phyloP scores from a whole-genome alignment of 1,140 invertebrate genomes.

The Drosophila nigrodunni region DNA sequence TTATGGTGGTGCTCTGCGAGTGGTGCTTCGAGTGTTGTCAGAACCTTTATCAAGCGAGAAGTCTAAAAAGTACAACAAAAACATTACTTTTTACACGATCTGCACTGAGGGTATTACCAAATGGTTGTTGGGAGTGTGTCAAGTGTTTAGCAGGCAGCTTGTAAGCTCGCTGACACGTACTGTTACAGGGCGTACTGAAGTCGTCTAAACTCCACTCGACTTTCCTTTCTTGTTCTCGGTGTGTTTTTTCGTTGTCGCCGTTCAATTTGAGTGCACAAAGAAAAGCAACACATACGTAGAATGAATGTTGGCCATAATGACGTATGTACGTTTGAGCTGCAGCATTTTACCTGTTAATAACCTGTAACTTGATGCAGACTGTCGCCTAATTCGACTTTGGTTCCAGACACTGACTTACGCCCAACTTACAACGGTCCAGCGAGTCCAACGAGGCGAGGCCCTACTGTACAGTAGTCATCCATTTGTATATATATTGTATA shows the following conservation, averaged over 20 bases:
- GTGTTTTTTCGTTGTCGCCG: conserved; percentile 57
- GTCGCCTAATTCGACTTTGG: conserved; percentile 43
- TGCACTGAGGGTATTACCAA: no score
- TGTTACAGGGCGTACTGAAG: no score
- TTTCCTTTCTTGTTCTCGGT: conserved; percentile 10
- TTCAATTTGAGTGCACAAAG: conserved; percentile 76
- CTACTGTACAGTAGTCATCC: background rate
- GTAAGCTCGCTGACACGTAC: no score
- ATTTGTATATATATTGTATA: conserved; percentile 16
- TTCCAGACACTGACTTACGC: conserved; percentile 49
- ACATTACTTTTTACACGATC: conserved; percentile 35
- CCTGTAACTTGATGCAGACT: conserved; percentile 48
- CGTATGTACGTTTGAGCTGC: conserved; percentile 23
- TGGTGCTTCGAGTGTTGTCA: conserved; percentile 44
- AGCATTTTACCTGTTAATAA: conserved; percentile 52
- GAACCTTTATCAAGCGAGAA: conserved; percentile 52
- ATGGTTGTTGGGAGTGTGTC: no score
- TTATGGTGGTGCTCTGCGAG: conserved; percentile 29
- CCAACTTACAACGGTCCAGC: conserved; percentile 61
- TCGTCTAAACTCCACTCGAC: no score
- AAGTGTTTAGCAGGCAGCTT: no score
- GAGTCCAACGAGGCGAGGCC: conserved; percentile 35
- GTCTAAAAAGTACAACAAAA: conserved; percentile 8
- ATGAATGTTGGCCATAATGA: conserved; percentile 24
- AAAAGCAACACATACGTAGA: conserved; percentile 54